Base-by-base conservation (phyloP, 2,888 invertebrate genomes). In the Cactoblastis cactorum region DNA sequence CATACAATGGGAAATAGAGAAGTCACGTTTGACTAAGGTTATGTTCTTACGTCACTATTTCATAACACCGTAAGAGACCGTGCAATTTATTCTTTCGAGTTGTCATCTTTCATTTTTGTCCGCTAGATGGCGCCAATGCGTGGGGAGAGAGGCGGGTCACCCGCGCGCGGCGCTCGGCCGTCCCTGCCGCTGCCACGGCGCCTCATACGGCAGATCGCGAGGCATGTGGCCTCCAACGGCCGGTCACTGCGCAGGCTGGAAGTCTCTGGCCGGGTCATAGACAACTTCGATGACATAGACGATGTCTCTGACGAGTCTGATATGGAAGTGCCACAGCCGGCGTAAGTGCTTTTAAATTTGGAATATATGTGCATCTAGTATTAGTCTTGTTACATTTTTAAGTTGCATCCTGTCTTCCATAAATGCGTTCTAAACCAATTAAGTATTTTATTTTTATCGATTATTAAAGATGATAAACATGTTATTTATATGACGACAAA, bases 111-210 rank as follows among this genome's bases (percentile, higher is more conserved):
- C 28, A 28, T 43, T 32, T 43, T 43, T 46, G 34, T 34, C 34
- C 19, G 4, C 45, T 46, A 88, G 89, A 88, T 89, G 89, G 89
- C 88, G 77, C 88, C 89, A 62, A 89, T 89, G 89, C 88, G 88
- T 67, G 85, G 87, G 59, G 88, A 88, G 67, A 84, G 88, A 54
- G 81, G 88, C 50, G 88, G 87, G 2, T 88, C 88, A 51, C 89
- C 89, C 28, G 88, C 88, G 11, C 71, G 83, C 46, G 89, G 78
- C 54, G 87, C 63, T 93, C 91, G 86, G 55, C 86, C 85, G 5
- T 80, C 83, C 3, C 73, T 89, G 33, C 90, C 90, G n/a, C 72
- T 90, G 38, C 89, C 90, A 8, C 77, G 90, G 17, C 77, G 86
- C 4, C 74, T 90, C 56, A 90, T 90, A 64, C 71, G 90, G 6